Conservation (phyloP, 2,113 vertebrate genomes). For the Chrysochloris asiatica region DNA sequence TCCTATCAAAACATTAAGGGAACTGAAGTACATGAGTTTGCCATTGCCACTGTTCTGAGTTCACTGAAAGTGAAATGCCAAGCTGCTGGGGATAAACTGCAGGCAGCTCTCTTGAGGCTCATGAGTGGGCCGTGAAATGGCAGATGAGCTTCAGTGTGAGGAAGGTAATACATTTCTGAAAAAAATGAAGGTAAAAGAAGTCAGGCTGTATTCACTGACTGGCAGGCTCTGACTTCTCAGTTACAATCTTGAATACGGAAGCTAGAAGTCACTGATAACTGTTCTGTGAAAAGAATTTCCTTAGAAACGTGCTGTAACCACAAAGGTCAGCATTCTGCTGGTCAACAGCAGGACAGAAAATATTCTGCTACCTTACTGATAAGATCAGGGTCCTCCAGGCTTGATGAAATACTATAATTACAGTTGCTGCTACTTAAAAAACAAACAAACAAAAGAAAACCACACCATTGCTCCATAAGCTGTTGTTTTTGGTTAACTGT, state of each 20-base stretch:
- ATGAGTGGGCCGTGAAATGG: conserved; percentile 21
- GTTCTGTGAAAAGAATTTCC: background rate
- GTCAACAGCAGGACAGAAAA: background rate
- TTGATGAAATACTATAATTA: conserved; percentile 25
- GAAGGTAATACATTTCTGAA: background rate
- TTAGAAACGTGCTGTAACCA: background rate
- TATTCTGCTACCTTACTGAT: background rate
- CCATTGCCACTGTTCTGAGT: conserved; percentile 46
- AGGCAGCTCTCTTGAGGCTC: conserved; percentile 34
- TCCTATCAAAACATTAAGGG: conserved; percentile 39
- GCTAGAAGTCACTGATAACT: background rate
- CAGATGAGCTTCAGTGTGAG: conserved; percentile 1
- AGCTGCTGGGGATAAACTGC: background rate
- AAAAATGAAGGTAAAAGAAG: background rate
- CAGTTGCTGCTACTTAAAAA: background rate
- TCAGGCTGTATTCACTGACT: conserved; percentile 3
- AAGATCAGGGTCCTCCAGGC: background rate
- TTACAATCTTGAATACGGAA: conserved; percentile 3
- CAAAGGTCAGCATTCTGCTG: background rate
- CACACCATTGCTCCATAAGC: background rate
- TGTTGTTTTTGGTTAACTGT: background rate
- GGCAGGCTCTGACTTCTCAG: background rate
- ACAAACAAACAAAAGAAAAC: background rate
- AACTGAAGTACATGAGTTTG: conserved; percentile 8
- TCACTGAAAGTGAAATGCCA: conserved; percentile 52